Base-by-base conservation (phyloP, 2,888 invertebrate genomes). In the Crematogaster levior region DNA sequence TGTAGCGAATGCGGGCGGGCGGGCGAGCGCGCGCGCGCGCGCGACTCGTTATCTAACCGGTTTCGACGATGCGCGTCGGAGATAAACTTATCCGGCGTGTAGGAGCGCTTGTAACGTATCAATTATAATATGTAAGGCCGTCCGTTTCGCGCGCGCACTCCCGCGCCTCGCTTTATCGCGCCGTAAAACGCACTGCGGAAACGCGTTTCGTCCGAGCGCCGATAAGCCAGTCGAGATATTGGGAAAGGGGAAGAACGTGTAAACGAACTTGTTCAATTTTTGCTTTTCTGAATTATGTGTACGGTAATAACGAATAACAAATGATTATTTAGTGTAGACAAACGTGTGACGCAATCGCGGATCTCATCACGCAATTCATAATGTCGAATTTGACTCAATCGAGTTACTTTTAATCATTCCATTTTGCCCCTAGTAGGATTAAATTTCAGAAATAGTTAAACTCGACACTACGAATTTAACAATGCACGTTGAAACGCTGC, bases 51-150 rank as follows among this genome's bases (percentile, higher is more conserved):
- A 89, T 89, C 89, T 89, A 88, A 89, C 89, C 89, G 89, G 89
- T 89, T 89, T 87, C 79, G 88, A 84, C 88, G 89, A 89, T 89
- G 82, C 84, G 88, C 79, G 82, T 73, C 70, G 81, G 68, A 89
- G 89, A 89, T 89, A 89, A 89, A 88, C 88, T 90, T 88, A 89
- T 89, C 89, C 86, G 84, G 84, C 88, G 88, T 88, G 87, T 89
- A 86, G 88, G 81, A 82, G 85, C 88, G 84, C 85, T 86, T 87
- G 89, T 88, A 89, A 89, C 88, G 85, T 86, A 89, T 89, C 89
- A 89, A 89, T 89, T 89, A 89, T 84, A 86, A 84, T 88, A 86
- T 86, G 84, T 88, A 88, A 84, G 86, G 77, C 82, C 61, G 79
- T 77, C 65, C 77, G 61, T 84, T 84, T 81, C 80, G 82, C 86